A percentile compares a stretch with the other conserved stretches of the same genome.
phyloP scores from a whole-genome alignment of 2,797 vertebrate genomes.

The Hafferia zeledoni region DNA sequence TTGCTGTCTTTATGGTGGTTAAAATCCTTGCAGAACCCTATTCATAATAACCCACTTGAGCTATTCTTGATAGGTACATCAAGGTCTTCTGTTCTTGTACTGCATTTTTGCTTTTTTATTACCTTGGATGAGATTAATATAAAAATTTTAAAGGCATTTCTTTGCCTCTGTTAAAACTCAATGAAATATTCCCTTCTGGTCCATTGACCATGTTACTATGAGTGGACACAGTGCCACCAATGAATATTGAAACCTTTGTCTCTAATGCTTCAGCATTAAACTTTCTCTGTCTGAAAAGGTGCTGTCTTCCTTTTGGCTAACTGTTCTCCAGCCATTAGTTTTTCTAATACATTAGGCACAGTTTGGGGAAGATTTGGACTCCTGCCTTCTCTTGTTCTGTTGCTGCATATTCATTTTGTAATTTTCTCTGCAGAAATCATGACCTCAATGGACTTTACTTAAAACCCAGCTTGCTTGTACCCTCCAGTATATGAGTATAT shows the following conservation, averaged over 20 bases:
- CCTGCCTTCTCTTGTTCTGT: background rate
- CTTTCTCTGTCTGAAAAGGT: background rate
- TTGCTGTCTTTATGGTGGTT: background rate
- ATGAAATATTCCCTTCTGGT: constrained; percentile 50
- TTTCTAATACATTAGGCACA: constrained; percentile 15
- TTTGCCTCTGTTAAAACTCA: constrained; percentile 33
- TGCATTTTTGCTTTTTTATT: constrained; percentile 19
- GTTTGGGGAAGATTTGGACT: background rate
- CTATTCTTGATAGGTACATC: constrained; percentile 16
- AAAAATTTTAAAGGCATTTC: constrained; percentile 12
- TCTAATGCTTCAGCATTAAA: background rate
- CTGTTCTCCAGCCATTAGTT: background rate
- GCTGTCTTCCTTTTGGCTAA: background rate
- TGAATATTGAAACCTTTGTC: background rate
- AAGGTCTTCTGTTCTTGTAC: constrained; percentile 30
- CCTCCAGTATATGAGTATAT: background rate
- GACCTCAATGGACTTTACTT: background rate
- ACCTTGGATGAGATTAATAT: background rate
- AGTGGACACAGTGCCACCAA: background rate
- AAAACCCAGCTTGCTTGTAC: background rate
- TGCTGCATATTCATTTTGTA: background rate
- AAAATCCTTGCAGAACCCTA: constrained; percentile 32
- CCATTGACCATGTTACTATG: constrained; percentile 19
- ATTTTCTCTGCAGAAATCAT: background rate
- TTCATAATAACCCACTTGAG: constrained; percentile 29